Percentiles rank a stretch among this genome's conserved stretches.
Conservation (phyloP, 2,797 vertebrate genomes). For the Oreochromis grahami region DNA sequence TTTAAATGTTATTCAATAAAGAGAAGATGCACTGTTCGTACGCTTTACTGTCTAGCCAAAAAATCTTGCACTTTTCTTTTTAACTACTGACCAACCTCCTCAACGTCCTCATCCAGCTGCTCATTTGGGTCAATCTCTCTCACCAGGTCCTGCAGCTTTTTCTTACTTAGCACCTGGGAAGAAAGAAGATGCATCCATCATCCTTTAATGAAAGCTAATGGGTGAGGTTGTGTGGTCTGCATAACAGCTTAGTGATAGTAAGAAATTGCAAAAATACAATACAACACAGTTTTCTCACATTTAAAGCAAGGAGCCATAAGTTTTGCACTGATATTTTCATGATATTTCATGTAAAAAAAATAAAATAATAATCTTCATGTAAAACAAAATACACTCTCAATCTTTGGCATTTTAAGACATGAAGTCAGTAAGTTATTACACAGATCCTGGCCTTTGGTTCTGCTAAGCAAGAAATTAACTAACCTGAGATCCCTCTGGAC, state of each 20-base stretch:
- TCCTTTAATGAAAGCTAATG: neutral
- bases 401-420: neutral
- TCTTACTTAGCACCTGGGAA: constrained; percentile 92
- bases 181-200: neutral
- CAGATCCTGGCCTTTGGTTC: neutral
- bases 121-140: constrained; percentile 97
- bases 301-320: neutral
- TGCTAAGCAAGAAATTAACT: neutral
- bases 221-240: neutral
- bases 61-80: neutral
- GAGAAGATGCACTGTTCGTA: neutral
- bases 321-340: neutral
- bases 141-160: constrained; percentile 97
- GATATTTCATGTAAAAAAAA: neutral
- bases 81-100: constrained; percentile 81
- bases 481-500: constrained; percentile 95
- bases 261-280: neutral
- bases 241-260: too few species aligned
- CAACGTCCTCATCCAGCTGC: constrained; percentile 97
- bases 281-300: neutral
- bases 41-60: neutral
- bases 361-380: too few species aligned
- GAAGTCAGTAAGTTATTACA: neutral
- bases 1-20: neutral
- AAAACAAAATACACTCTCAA: neutral